Conservation (phyloP, 2,113 vertebrate genomes). For the Bettongia penicillata region DNA sequence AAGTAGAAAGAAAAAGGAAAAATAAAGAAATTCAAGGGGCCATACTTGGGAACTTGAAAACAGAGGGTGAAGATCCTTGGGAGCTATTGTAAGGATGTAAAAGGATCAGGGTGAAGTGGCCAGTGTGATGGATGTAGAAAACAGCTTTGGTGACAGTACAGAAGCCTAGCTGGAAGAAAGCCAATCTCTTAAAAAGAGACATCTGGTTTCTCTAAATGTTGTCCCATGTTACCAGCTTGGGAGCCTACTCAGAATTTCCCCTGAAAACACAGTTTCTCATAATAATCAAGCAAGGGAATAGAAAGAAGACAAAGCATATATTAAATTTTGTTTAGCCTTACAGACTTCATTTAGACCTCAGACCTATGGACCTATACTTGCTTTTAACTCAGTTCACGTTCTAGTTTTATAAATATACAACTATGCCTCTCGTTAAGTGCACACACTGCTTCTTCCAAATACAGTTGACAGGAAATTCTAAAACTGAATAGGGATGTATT, state of each 20-base stretch:
- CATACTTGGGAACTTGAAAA: neutral
- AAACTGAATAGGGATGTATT: slow-evolving; percentile 59
- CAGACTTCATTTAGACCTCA: neutral
- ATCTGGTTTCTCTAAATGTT: neutral
- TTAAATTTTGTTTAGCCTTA: neutral
- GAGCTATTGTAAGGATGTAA: neutral
- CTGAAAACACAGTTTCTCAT: slow-evolving; percentile 4
- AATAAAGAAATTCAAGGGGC: neutral
- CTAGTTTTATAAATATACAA: slow-evolving; percentile 65
- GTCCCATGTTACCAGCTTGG: neutral
- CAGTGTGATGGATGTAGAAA: neutral
- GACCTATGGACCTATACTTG: slow-evolving; percentile 30
- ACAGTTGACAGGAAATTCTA: slow-evolving; percentile 74
- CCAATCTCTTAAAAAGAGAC: neutral
- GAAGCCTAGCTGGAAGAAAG: neutral
- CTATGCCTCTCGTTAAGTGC: slow-evolving; percentile 63
- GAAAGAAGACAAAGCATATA: neutral
- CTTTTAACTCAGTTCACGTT: slow-evolving; percentile 55
- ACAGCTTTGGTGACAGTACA: neutral
- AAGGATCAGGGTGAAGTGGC: neutral
- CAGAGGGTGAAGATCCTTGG: neutral
- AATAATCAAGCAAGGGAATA: neutral
- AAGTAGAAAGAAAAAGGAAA: neutral
- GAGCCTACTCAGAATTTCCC: neutral
- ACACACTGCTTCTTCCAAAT: slow-evolving; percentile 69